Evolutionary conservation across 2,888 invertebrate genomes (phyloP).

Genomic region (Pristionchus japonicus): DNA sequence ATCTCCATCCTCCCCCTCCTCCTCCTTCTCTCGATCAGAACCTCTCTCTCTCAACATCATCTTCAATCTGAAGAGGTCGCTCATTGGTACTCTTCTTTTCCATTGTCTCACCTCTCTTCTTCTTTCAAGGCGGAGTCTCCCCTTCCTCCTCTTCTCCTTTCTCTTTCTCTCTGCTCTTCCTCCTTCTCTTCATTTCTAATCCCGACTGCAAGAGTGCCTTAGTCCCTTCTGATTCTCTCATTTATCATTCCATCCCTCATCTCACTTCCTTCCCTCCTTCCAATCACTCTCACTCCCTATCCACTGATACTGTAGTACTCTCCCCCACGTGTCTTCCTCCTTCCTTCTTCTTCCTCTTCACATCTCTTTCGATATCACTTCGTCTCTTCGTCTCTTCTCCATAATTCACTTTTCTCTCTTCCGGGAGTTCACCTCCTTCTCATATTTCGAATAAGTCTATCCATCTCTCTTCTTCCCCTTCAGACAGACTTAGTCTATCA

Average conservation of each 20-base stretch:
- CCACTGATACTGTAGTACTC: not conserved
- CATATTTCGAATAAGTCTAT: conserved; percentile 8
- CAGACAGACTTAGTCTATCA: not conserved
- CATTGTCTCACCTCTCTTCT: not conserved
- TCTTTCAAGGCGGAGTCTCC: not conserved
- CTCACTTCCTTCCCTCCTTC: conserved; percentile 37
- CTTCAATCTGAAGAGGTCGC: not conserved
- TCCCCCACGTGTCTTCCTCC: not conserved
- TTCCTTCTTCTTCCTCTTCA: not conserved
- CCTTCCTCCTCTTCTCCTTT: not conserved
- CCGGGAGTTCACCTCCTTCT: conserved; percentile 26
- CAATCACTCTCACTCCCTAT: not conserved
- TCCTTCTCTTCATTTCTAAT: not conserved
- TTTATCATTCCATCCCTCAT: not conserved
- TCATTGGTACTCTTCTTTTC: not conserved
- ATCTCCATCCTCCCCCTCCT: not conserved
- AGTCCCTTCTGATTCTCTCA: not conserved
- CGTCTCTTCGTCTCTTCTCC: conserved; percentile 26
- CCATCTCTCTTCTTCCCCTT: not conserved
- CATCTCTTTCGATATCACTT: not conserved
- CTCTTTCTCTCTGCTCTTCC: not conserved
- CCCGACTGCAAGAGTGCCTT: not conserved
- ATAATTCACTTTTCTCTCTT: conserved; percentile 16
- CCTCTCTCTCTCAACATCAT: not conserved
- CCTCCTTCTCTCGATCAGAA: not conserved